Evolutionary conservation across 2,113 vertebrate genomes (phyloP), one percentile per base, ranked within the genome.

Genomic region (Lycocorax pyrrhopterus): DNA sequence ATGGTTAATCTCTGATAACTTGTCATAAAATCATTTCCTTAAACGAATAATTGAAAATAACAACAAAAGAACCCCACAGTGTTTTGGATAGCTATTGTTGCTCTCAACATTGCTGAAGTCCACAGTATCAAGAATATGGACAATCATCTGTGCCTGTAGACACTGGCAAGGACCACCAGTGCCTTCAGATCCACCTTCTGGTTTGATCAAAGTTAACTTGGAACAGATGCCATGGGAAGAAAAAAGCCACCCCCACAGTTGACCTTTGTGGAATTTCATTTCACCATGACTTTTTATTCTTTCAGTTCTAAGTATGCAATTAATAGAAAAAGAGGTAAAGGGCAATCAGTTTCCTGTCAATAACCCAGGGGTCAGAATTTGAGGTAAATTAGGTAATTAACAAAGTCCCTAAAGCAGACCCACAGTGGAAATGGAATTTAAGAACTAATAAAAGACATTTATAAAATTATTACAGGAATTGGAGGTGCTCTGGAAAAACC

Each of bases 231-330:
- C 20, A 6, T 35, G 52, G 60, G 32, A 82, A 91, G 81, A 76
- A 85, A 94, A 95, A 94, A 97, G 51, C 41, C 62, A 92, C 76
- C 87, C 88, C 94, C 90, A 89, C 46, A 44, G 46, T 29, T 96
- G 88, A 97, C 95, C 91, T 96, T 92, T 59, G 19, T 94, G 83
- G 92, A 92, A 96, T 94, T 95, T 94, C 78, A 90, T 95, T 95
- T 91, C 51, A 41, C 17, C 3, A n/a, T 87, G 79, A 29, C 77
- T 96, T 95, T 92, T 92, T 63, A 46, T 91, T 89, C 72, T 56
- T 93, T 82, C 46, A 47, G 33, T 87, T 95, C 46, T 86, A 93
- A 91, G 88, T 76, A 62, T 52, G 80, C 58, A 96, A 87, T 95
- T 96, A 93, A 83, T 64, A 92, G 58, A 53, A 81, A 60, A 90